Base-by-base conservation (phyloP, 2,113 vertebrate genomes). In the Chaenocephalus aceratus region DNA sequence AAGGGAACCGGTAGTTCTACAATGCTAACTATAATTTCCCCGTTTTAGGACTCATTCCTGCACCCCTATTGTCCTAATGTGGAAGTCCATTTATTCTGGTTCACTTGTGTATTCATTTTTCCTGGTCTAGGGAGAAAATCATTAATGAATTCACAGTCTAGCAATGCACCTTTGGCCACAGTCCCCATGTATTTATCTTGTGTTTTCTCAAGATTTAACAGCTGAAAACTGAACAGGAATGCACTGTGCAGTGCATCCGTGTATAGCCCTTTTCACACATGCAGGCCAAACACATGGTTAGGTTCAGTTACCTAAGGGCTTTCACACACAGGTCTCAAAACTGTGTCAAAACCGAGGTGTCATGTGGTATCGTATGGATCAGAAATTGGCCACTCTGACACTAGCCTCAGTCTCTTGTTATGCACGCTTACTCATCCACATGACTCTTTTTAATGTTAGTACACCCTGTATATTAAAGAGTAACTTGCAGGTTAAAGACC, bases 381-480 rank as follows among this genome's bases (percentile, higher is more conserved):
- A 53, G 54, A 46, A 60, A 77, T 34, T 3, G 6, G 10, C 11
- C 2, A 7, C 48, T 53, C 57, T 61, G 65, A 73, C 45, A 46
- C 65, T 10, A 61, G 14, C 2, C 5, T 11, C 46, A n/a, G 36
- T 6, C 11, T 41, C 1, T 4, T 44, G 57, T 53, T 53, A 51
- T 36, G 41, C 15, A 71, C 72, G 53, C 78, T 89, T 70, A 58
- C 0, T 10, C 4, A 52, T 71, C 54, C 82, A 84, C 62, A 63
- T 86, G 85, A 79, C 54, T 48, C 59, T 14, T 15, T 15, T 23
- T 23, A 15, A 9, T 67, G 81, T 67, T 26, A 70, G 41, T 9
- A 13, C 10, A 18, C 64, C 48, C 1, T 6, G 21, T 34, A 78
- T 71, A 52, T 54, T 30, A 70, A 70, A 44, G 30, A 30, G 3